Base-by-base conservation (phyloP, 2,113 vertebrate species). In the Oreochromis tanganicae region DNA sequence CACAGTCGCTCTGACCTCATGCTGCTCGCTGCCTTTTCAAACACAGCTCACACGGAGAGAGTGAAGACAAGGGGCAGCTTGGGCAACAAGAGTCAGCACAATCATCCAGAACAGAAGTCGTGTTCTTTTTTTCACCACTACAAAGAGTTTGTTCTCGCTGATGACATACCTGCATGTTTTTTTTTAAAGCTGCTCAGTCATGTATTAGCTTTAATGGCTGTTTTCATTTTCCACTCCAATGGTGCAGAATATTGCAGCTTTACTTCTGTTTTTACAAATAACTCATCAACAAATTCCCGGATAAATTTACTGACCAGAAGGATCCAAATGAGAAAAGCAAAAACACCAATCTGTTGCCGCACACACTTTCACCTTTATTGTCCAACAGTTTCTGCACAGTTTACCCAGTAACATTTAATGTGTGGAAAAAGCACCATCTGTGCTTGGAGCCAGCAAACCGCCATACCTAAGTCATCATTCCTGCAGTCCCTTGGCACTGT, bases 361-460 rank as follows among this genome's bases (percentile, higher is more conserved):
- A 27, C 41, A 81, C 46, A 82, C 87, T 87, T 88, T 82, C 63
- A 85, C 85, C 57, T 84, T 88, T 84, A 84, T 90, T 85, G 83
- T 89, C 87, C 89, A 46, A 38, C 68, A 84, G 80, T 3, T 29
- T 38, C 27, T 1, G 41, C 84, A n/a, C 83, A 92, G 63, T 92
- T 93, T 90, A 87, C 75, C 61, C 63, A 16, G 29, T 43, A 83
- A 88, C 91, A 71, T 43, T 80, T 82, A 93, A 63, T 75, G 73
- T 90, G 91, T 92, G 92, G 46, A 90, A 90, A 94, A 92, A 88
- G 86, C 88, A 55, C 93, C 94, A 95, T 94, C 94, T 96, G 95
- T 87, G 89, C 92, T 82, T n/a, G n/a, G 86, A 90, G 85, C 82
- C 90, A 75, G 83, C 73, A 88, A 91, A 86, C 83, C 32, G n/a